Conservation (phyloP, 2,888 invertebrate genomes). For the Chymomyza caudatula region DNA sequence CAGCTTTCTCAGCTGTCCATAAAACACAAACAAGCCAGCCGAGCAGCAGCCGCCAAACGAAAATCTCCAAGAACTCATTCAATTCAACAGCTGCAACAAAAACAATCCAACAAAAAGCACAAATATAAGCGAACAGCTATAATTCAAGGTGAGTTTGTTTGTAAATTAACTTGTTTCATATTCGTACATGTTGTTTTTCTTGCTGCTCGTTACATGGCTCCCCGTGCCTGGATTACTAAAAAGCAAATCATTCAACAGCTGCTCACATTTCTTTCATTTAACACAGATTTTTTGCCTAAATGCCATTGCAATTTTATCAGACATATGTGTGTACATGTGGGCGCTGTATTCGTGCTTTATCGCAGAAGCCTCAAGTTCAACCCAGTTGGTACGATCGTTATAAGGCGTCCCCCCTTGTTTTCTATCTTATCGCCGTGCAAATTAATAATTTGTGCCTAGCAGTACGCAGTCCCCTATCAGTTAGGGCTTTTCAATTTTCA, state of each 20-base stretch:
- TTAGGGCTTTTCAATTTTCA: neutral
- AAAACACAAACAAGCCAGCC: neutral
- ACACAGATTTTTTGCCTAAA: neutral
- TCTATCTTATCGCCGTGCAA: neutral
- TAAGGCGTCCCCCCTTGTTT: neutral
- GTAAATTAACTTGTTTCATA: slow-evolving; percentile 54
- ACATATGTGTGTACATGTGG: neutral
- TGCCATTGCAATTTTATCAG: neutral
- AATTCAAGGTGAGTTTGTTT: slow-evolving; percentile 68
- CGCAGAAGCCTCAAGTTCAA: neutral
- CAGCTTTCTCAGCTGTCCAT: neutral
- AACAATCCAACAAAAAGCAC: slow-evolving; percentile 16
- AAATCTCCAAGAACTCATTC: slow-evolving; percentile 27
- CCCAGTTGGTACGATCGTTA: neutral
- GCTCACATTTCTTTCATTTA: neutral
- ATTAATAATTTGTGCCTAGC: neutral
- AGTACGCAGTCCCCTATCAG: neutral
- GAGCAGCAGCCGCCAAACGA: neutral
- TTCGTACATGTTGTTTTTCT: neutral
- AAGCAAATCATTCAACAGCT: neutral
- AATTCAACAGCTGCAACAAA: slow-evolving; percentile 18
- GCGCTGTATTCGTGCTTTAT: neutral
- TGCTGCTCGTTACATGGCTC: neutral
- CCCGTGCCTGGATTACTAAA: neutral
- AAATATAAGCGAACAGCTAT: slow-evolving; percentile 41